phyloP scores from a whole-genome alignment of 2,888 invertebrate genomes.

The Trichopoda pennipes region DNA sequence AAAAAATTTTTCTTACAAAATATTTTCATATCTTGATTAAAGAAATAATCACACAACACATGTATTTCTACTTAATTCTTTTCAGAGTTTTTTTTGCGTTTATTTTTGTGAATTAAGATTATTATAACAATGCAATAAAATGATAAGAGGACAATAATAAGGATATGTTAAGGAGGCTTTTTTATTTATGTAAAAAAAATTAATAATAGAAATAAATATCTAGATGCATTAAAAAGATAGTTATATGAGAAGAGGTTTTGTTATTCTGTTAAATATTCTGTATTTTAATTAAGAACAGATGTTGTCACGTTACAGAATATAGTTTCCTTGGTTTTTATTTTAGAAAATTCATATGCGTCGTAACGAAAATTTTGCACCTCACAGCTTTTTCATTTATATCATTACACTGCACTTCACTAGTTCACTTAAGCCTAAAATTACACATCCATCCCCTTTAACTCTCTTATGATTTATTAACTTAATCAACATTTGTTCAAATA shows the following conservation, averaged over 20 bases:
- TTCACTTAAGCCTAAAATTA: too few species aligned
- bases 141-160: slow-evolving; percentile 53
- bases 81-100: slow-evolving; percentile 2
- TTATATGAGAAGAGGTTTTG: slow-evolving; percentile 1
- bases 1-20: slow-evolving; percentile 37
- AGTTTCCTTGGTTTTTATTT: neutral
- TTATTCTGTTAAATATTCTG: too few species aligned
- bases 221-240: slow-evolving; percentile 13
- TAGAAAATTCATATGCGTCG: neutral
- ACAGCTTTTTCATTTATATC: too few species aligned
- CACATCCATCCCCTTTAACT: neutral
- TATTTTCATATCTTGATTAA: slow-evolving; percentile 55
- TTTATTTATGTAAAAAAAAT: neutral
- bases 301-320: neutral
- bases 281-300: slow-evolving; percentile 8
- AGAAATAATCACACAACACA: slow-evolving; percentile 40
- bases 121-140: slow-evolving; percentile 18
- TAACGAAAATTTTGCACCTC: too few species aligned
- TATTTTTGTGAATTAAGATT: slow-evolving; percentile 53
- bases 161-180: slow-evolving; percentile 24
- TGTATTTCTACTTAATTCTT: slow-evolving; percentile 26
- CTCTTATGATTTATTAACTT: slow-evolving; percentile 37
- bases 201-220: slow-evolving; percentile 25
- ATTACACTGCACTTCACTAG: too few species aligned
- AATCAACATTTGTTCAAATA: slow-evolving; percentile 41